Evolutionary conservation across 2,797 vertebrate genomes (phyloP), one percentile per base, ranked within the genome.

Genomic region (Poeciliopsis presidionis): DNA sequence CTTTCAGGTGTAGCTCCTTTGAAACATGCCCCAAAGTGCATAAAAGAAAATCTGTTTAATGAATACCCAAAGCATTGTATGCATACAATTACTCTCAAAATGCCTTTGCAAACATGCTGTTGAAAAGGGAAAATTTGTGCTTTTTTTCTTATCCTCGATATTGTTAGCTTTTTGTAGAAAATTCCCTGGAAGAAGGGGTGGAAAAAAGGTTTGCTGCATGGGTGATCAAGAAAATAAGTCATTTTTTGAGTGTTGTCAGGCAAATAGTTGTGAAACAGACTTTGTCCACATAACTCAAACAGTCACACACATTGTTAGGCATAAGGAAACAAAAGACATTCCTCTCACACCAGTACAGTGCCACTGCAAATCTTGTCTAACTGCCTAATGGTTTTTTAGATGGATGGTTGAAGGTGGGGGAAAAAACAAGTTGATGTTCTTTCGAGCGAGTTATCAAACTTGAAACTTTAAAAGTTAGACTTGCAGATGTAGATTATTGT

Each of bases 201-300:
- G 57, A 59, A 28, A 2, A 53, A 57, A 16, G 47, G 73, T 78
- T 81, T 78, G 25, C 74, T 82, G 43, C 63, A 75, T 83, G 77
- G 73, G 73, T 16, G 41, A 72, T 43, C 43, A 8, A 84, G 77
- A 80, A 49, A 79, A 79, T 69, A 79, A 80, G 77, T 81, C 53
- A 46, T 73, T 74, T 85, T 81, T 65, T 25, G 72, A 82, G 55
- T 76, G 80, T 79, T 65, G 76, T 73, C 77, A 78, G 57, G 76
- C 69, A 72, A 81, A 78, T 81, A 55, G 18, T 90, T 93, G 89
- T 43, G 61, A 86, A 89, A 91, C 46, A 82, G 78, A n/a, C 70
- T 90, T 88, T 90, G 81, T 89, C 74, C 61, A 70, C 81, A 85
- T 78, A 41, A 73, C 84, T 86, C 81, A 76, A 89, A 87, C 84